Conservation (phyloP, 1,140 invertebrate genomes). For the Heliconius melpomene region DNA sequence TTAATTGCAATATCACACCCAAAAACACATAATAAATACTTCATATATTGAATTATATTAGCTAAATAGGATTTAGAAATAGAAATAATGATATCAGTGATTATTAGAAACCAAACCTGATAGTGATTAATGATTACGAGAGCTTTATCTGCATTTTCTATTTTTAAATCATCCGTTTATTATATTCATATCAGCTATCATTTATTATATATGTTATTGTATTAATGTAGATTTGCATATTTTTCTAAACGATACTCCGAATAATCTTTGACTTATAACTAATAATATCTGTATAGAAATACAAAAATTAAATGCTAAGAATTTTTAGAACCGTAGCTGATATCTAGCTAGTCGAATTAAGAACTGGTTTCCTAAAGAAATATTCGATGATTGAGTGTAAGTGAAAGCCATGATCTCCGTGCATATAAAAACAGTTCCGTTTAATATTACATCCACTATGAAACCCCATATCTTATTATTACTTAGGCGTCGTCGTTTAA, state of each 20-base stretch:
- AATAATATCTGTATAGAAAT: conserved; percentile 10
- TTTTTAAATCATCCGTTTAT: conserved; percentile 13
- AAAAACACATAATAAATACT: not conserved
- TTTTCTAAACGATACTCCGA: conserved; percentile 1
- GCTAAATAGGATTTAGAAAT: not conserved
- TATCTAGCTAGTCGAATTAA: conserved; percentile 44
- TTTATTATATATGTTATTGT: conserved; percentile 14
- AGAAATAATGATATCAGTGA: not conserved
- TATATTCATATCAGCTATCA: conserved; percentile 20
- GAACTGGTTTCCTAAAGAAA: conserved; percentile 73
- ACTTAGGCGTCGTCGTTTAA: not conserved
- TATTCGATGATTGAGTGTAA: conserved; percentile 76
- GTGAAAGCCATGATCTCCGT: conserved; percentile 77
- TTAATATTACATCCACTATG: conserved; percentile 51
- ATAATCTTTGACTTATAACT: conserved; percentile 16
- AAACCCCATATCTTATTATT: conserved; percentile 7
- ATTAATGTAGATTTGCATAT: conserved; percentile 18
- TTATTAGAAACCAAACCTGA: not conserved
- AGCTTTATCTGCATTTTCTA: conserved; percentile 1
- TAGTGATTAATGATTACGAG: not conserved
- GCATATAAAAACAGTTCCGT: conserved; percentile 69
- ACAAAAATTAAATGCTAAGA: conserved; percentile 26
- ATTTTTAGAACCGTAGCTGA: conserved; percentile 34
- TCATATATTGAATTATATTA: not conserved
- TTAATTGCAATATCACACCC: too few species aligned